phyloP scores from a whole-genome alignment of 2,888 invertebrate species.

The Gymnocheta viridis region DNA sequence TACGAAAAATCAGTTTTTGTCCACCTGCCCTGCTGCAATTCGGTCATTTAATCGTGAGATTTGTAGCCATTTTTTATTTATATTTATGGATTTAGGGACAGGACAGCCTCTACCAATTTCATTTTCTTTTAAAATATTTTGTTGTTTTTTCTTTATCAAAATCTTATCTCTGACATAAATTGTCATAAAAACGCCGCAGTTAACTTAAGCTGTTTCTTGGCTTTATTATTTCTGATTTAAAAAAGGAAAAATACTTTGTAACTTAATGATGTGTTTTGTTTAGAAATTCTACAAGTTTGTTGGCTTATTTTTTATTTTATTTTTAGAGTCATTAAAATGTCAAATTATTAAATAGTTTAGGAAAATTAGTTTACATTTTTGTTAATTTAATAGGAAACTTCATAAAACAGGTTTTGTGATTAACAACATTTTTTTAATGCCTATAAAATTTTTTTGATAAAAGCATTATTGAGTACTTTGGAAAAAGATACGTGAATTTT shows the following conservation, averaged over 20 bases:
- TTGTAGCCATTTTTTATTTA: not conserved
- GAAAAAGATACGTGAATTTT: no score
- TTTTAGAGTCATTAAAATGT: slow-evolving; percentile 30
- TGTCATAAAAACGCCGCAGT: slow-evolving; percentile 22
- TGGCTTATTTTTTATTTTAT: not conserved
- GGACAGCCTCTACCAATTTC: slow-evolving; percentile 3
- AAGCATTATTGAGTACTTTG: not conserved
- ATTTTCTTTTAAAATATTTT: slow-evolving; percentile 39
- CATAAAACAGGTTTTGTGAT: not conserved
- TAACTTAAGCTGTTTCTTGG: slow-evolving; percentile 12
- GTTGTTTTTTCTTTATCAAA: slow-evolving; percentile 30
- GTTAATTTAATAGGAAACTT: not conserved
- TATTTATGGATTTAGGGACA: not conserved
- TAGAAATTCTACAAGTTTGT: slow-evolving; percentile 1
- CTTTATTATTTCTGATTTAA: not conserved
- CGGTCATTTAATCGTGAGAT: not conserved
- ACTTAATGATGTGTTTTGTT: slow-evolving; percentile 12
- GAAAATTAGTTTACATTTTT: slow-evolving; percentile 23
- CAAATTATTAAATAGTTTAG: slow-evolving; percentile 31
- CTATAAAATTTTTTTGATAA: not conserved
- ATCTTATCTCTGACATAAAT: slow-evolving; percentile 62
- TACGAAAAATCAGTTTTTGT: slow-evolving; percentile 24
- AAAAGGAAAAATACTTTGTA: not conserved
- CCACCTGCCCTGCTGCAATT: slow-evolving; percentile 55
- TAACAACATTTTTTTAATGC: not conserved